These are phyloP conservation scores for Trichonephila inaurata DNA, from an alignment of 1,140 invertebrate species.

Conservation along the genomic window DNA sequence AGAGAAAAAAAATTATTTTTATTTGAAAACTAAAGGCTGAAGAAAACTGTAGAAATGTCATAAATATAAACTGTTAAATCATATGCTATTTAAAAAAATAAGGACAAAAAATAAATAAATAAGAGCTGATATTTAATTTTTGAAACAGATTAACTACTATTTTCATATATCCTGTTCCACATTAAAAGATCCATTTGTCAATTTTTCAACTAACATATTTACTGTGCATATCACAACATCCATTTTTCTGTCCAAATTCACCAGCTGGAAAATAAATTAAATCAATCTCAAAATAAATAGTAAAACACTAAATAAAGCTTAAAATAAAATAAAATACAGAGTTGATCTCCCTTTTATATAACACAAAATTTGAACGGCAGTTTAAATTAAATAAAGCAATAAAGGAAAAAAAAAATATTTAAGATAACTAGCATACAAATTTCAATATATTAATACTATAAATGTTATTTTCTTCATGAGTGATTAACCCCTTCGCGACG, in stretches of 20 bases:
- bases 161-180: conserved; percentile 49
- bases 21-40: not conserved
- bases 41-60: not conserved
- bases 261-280: conserved; percentile 24
- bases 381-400: too few species aligned
- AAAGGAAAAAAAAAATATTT: too few species aligned
- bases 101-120: not conserved
- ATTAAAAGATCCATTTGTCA: conserved; percentile 28
- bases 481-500: too few species aligned
- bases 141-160: not conserved
- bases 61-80: not conserved
- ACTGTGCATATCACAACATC: conserved; percentile 49
- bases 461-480: too few species aligned
- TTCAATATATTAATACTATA: too few species aligned
- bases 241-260: conserved; percentile 60
- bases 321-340: not conserved
- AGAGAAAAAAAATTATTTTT: not conserved
- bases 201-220: conserved; percentile 61
- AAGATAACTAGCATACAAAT: too few species aligned
- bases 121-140: not conserved
- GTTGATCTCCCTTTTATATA: too few species aligned
- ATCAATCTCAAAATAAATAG: not conserved
- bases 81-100: not conserved
- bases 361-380: too few species aligned
- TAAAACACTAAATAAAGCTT: too few species aligned